Conservation (phyloP, 2,888 invertebrate species). For the Alloplasta piceator region DNA sequence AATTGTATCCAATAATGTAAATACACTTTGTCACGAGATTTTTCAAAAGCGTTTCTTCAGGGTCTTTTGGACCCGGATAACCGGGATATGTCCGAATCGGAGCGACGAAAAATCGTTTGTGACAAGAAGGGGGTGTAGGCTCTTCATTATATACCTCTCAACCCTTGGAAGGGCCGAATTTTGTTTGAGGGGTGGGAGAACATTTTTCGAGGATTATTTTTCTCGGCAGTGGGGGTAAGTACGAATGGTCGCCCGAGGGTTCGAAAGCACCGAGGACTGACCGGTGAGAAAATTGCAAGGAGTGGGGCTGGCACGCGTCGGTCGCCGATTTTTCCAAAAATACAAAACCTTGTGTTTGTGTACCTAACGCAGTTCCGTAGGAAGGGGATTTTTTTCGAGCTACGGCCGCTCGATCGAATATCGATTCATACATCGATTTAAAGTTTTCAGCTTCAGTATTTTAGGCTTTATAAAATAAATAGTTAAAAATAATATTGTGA, state of each 20-base stretch:
- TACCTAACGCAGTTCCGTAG: neutral
- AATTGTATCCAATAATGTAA: too few species aligned
- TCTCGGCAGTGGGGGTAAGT: conserved; percentile 64
- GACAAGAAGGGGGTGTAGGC: conserved; percentile 63
- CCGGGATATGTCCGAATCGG: conserved; percentile 18
- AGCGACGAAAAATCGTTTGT: conserved; percentile 68
- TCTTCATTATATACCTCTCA: conserved; percentile 73
- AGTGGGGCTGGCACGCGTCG: conserved; percentile 71
- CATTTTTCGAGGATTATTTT: conserved; percentile 63
- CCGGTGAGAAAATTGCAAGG: conserved; percentile 26
- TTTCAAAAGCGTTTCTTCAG: neutral
- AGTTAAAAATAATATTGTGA: neutral
- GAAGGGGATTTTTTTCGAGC: neutral
- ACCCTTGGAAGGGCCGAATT: conserved; percentile 70
- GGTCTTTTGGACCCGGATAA: neutral
- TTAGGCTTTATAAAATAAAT: neutral
- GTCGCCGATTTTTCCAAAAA: conserved; percentile 58
- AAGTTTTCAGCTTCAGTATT: neutral
- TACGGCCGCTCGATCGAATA: neutral
- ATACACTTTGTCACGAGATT: neutral
- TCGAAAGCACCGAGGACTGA: neutral
- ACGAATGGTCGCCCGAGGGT: conserved; percentile 40
- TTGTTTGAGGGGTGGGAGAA: conserved; percentile 65
- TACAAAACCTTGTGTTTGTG: neutral
- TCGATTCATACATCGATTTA: neutral